These are phyloP conservation scores for Fistularia tabacaria DNA, from an alignment of 2,797 vertebrate genomes.

Conservation along the genomic window DNA sequence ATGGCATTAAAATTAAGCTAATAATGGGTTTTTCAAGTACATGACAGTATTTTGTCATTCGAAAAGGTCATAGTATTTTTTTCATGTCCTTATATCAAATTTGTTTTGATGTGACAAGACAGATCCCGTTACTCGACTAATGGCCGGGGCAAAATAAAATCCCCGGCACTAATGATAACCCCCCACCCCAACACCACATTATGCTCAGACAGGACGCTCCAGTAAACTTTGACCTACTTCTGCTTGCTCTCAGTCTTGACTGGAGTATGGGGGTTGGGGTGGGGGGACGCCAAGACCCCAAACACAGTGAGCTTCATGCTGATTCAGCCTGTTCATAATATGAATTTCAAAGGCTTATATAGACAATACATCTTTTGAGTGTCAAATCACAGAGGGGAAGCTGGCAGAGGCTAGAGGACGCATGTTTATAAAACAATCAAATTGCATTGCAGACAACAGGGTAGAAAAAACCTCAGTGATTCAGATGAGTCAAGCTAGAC, in stretches of 20 bases:
- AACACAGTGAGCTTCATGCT: constrained; percentile 32
- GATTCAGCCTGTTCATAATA: constrained; percentile 43
- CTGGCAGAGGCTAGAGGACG: constrained; percentile 37
- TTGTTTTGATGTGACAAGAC: constrained; percentile 8
- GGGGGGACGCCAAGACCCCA: constrained; percentile 25
- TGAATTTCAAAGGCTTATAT: constrained; percentile 53
- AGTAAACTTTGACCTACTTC: constrained; percentile 74
- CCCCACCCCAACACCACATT: constrained; percentile 31
- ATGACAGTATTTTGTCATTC: no score
- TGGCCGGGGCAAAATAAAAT: neutral
- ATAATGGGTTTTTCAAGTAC: no score
- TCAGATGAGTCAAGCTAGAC: constrained; percentile 26
- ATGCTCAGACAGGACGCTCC: constrained; percentile 66
- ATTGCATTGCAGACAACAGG: constrained; percentile 41
- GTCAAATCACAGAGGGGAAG: constrained; percentile 35
- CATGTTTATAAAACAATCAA: constrained; percentile 33
- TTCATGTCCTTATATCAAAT: neutral
- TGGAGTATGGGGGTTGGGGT: neutral
- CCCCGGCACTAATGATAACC: constrained; percentile 22
- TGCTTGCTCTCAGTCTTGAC: constrained; percentile 39
- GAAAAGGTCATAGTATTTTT: neutral
- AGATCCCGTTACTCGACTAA: neutral
- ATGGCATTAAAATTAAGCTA: no score
- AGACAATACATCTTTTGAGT: constrained; percentile 59
- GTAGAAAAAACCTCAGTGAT: constrained; percentile 36